A percentile compares a stretch with the other conserved stretches of the same genome.
phyloP scores from a whole-genome alignment of 2,113 vertebrate genomes.

The Chaenocephalus aceratus region DNA sequence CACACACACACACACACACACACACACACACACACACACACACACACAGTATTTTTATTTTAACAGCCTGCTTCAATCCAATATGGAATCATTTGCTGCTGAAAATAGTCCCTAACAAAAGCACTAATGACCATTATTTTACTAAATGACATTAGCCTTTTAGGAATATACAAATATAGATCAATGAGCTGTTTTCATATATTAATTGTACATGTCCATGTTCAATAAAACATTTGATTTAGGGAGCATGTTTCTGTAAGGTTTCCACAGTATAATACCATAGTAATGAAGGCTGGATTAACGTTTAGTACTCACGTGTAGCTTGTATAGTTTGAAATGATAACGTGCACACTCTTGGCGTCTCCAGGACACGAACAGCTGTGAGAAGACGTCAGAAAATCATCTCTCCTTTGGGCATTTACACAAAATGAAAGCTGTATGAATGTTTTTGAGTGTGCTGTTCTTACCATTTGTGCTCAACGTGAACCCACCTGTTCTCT shows the following conservation, averaged over 20 bases:
- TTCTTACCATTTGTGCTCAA: too few species aligned
- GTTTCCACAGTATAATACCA: too few species aligned
- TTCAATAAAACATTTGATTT: too few species aligned
- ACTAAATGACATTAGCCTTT: too few species aligned
- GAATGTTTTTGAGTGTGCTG: too few species aligned
- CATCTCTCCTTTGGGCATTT: neutral
- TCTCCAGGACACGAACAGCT: conserved; percentile 5
- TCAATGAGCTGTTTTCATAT: too few species aligned
- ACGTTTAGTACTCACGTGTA: neutral
- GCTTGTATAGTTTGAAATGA: neutral
- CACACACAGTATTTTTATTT: neutral
- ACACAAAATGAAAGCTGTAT: neutral
- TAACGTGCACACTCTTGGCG: neutral
- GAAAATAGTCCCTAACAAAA: neutral
- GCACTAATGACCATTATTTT: too few species aligned
- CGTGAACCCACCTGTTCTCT: too few species aligned
- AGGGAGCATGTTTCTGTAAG: too few species aligned
- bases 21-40: neutral
- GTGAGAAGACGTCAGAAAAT: neutral
- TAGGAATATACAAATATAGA: too few species aligned
- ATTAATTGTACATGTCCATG: too few species aligned
- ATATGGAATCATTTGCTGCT: neutral
- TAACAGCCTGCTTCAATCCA: neutral
- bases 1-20: neutral
- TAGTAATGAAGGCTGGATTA: too few species aligned